Evolutionary conservation across 1,140 invertebrate species (phyloP).

Genomic region (Drosophila baimaii): DNA sequence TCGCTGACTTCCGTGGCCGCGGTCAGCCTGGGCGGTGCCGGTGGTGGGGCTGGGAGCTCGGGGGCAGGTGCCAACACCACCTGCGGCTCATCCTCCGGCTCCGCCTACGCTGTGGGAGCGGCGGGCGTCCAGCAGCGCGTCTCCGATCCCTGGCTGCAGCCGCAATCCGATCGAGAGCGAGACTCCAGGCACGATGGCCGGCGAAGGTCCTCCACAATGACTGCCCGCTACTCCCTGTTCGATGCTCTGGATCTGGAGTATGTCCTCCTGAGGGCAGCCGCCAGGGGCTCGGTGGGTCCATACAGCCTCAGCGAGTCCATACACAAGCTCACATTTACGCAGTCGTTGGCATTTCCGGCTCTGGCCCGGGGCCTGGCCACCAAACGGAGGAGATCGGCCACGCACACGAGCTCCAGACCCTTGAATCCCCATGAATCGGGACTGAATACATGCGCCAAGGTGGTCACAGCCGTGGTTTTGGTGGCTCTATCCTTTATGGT

Average conservation of each 20-base stretch:
- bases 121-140: conserved; percentile 85
- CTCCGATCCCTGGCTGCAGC: conserved; percentile 84
- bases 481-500: conserved; percentile 90
- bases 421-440: conserved; percentile 87
- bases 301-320: conserved; percentile 90
- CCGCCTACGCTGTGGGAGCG: conserved; percentile 78
- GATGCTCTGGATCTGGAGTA: conserved; percentile 90
- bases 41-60: conserved; percentile 49
- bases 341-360: conserved; percentile 90
- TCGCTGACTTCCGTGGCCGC: conserved; percentile 86
- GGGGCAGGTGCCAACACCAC: conserved; percentile 79
- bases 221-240: conserved; percentile 88
- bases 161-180: conserved; percentile 78
- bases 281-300: conserved; percentile 89
- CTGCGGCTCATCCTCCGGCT: conserved; percentile 73
- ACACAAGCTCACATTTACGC: conserved; percentile 91
- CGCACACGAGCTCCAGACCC: conserved; percentile 85
- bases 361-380: conserved; percentile 88
- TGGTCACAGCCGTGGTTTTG: conserved; percentile 89
- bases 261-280: conserved; percentile 88
- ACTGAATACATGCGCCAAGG: conserved; percentile 89
- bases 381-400: conserved; percentile 87
- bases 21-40: conserved; percentile 78
- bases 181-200: conserved; percentile 69
- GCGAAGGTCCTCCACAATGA: conserved; percentile 85